Percentiles rank a stretch among this genome's conserved stretches.
These are phyloP conservation scores for Carabus problematicus DNA, from an alignment of 2,888 invertebrate species.

Conservation along the genomic window DNA sequence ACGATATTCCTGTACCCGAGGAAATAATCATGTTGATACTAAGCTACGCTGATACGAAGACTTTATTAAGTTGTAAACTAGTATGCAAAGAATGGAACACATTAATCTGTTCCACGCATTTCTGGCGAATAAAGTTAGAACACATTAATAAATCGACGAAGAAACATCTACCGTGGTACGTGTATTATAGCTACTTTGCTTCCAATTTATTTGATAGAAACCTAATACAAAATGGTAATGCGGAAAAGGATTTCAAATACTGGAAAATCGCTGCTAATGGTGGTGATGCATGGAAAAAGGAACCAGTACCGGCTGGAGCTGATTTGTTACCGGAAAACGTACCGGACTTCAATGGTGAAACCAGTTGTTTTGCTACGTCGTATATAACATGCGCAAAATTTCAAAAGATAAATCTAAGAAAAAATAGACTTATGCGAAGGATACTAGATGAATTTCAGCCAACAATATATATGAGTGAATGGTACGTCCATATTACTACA, in stretches of 20 bases:
- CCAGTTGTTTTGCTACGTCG: conserved; percentile 65
- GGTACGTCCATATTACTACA: conserved; percentile 47
- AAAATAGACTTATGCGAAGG: conserved; percentile 56
- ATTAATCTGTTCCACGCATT: conserved; percentile 55
- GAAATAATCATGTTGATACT: conserved; percentile 61
- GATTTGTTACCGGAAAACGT: conserved; percentile 57
- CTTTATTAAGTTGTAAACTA: conserved; percentile 57
- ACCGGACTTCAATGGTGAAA: conserved; percentile 57
- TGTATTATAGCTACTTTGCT: conserved; percentile 58
- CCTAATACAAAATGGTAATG: conserved; percentile 63
- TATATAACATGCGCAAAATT: conserved; percentile 59
- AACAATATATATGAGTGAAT: conserved; percentile 62
- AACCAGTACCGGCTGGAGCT: conserved; percentile 60
- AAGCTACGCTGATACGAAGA: conserved; percentile 55
- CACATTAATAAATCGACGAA: conserved; percentile 49
- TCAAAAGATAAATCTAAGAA: conserved; percentile 60
- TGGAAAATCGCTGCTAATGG: conserved; percentile 58
- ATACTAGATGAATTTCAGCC: conserved; percentile 63
- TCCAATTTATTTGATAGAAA: conserved; percentile 60
- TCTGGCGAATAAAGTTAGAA: conserved; percentile 52
- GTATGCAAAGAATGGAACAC: conserved; percentile 64
- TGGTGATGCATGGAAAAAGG: conserved; percentile 61
- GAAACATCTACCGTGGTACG: conserved; percentile 56
- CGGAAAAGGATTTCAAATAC: conserved; percentile 55
- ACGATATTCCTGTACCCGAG: conserved; percentile 58